A percentile compares a stretch with the other conserved stretches of the same genome.
Evolutionary conservation across 2,797 vertebrate species (phyloP).

Genomic region (Gallinago nigripennis): DNA sequence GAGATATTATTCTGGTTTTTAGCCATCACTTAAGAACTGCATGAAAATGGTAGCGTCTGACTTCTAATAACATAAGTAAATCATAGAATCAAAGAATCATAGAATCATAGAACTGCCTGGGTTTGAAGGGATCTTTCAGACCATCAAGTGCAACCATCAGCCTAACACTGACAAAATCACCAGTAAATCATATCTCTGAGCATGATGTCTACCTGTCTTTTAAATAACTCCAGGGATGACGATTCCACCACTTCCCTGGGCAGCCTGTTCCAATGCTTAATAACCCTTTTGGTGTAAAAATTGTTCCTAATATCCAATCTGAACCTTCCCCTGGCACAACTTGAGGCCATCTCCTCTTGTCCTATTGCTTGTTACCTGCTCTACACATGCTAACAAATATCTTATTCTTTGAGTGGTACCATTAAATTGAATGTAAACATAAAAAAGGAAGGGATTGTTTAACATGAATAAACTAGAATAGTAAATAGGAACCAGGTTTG

Average conservation of each 20-base stretch:
- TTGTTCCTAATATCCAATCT: too few species aligned
- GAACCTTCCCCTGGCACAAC: too few species aligned
- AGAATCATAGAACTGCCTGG: not conserved
- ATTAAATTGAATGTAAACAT: not conserved
- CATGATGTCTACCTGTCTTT: too few species aligned
- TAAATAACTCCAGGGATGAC: too few species aligned
- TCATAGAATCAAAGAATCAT: not conserved
- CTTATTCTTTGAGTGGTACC: not conserved
- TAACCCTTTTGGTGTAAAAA: too few species aligned
- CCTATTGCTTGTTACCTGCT: not conserved
- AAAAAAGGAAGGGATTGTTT: not conserved
- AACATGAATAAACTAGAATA: not conserved
- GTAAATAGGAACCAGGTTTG: not conserved
- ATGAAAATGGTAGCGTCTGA: not conserved
- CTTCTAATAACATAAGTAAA: not conserved
- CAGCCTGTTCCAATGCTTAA: too few species aligned
- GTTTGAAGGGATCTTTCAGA: too few species aligned
- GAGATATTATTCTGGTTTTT: not conserved
- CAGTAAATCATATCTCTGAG: too few species aligned
- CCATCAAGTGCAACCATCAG: too few species aligned
- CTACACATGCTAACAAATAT: rapidly evolving
- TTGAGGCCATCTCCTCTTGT: too few species aligned
- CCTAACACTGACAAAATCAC: too few species aligned
- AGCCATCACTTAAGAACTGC: not conserved
- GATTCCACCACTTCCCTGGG: too few species aligned